These are phyloP conservation scores for Drosophila albomicans DNA, from an alignment of 1,140 invertebrate species.

Conservation along the genomic window DNA sequence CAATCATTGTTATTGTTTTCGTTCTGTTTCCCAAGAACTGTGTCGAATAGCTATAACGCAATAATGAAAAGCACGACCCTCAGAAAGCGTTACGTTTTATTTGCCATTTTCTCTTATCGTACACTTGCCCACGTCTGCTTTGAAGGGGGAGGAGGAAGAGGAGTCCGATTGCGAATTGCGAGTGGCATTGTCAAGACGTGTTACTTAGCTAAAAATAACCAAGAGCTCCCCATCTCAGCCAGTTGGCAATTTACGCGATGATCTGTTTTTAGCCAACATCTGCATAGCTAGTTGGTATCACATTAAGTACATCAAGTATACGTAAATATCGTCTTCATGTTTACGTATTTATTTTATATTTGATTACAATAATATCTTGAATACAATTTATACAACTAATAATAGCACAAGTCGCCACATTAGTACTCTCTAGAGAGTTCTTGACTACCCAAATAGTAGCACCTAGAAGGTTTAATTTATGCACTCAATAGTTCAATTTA, in stretches of 20 bases:
- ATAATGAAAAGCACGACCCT: not conserved
- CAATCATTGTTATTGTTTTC: not conserved
- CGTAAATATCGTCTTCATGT: too few relatives aligned
- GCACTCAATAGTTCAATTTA: too few relatives aligned
- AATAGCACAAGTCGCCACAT: too few relatives aligned
- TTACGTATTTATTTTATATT: too few relatives aligned
- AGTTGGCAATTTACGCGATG: not conserved
- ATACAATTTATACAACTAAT: too few relatives aligned
- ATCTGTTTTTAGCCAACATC: constrained; percentile 24
- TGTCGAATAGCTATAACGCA: constrained; percentile 7
- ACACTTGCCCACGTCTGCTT: constrained; percentile 11
- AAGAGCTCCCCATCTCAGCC: not conserved
- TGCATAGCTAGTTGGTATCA: constrained; percentile 1
- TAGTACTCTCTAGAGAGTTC: too few relatives aligned
- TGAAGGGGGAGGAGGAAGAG: not conserved
- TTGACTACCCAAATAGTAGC: too few relatives aligned
- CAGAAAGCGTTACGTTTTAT: constrained; percentile 10
- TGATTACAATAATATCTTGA: too few relatives aligned
- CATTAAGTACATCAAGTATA: not conserved
- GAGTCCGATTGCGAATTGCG: not conserved
- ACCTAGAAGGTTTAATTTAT: too few relatives aligned
- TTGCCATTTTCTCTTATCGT: constrained; percentile 36
- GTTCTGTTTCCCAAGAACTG: not conserved
- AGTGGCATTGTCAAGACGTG: constrained; percentile 25
- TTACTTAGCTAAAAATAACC: constrained; percentile 25